Conservation (phyloP, 2,113 vertebrate genomes). For the Zapus hudsonius region DNA sequence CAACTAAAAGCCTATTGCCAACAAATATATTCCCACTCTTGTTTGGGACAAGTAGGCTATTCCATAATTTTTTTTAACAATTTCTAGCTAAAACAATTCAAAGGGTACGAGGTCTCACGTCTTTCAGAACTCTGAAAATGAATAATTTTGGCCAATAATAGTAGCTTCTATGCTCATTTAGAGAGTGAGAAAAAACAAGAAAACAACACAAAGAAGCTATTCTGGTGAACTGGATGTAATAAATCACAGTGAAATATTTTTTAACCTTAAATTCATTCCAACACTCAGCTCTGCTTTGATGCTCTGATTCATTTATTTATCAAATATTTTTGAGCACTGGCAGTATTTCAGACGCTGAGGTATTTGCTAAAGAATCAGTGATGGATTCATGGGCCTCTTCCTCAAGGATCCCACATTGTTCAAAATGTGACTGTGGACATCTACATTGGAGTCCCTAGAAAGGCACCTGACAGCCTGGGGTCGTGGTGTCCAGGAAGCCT, state of each 20-base stretch:
- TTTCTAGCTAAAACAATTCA: conserved; percentile 13
- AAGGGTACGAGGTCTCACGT: background rate
- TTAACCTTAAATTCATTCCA: background rate
- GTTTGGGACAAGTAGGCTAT: background rate
- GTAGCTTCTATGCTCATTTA: background rate
- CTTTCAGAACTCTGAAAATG: background rate
- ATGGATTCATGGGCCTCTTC: background rate
- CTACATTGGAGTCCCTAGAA: background rate
- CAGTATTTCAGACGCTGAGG: background rate
- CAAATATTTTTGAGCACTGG: background rate
- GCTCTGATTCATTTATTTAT: conserved; percentile 2
- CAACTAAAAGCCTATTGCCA: background rate
- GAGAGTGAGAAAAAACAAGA: background rate
- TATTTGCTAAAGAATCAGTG: background rate
- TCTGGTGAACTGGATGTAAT: background rate
- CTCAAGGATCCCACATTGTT: background rate
- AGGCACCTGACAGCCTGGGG: background rate
- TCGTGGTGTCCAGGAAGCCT: background rate
- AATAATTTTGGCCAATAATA: background rate
- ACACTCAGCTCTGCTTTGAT: background rate
- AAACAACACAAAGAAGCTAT: background rate
- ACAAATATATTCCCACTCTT: background rate
- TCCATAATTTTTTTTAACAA: conserved; percentile 19
- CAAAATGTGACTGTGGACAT: background rate
- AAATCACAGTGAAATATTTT: conserved; percentile 3